Percentiles rank a stretch among this genome's conserved stretches.
Conservation (phyloP, 2,113 vertebrate species). For the Colinus virginianus region DNA sequence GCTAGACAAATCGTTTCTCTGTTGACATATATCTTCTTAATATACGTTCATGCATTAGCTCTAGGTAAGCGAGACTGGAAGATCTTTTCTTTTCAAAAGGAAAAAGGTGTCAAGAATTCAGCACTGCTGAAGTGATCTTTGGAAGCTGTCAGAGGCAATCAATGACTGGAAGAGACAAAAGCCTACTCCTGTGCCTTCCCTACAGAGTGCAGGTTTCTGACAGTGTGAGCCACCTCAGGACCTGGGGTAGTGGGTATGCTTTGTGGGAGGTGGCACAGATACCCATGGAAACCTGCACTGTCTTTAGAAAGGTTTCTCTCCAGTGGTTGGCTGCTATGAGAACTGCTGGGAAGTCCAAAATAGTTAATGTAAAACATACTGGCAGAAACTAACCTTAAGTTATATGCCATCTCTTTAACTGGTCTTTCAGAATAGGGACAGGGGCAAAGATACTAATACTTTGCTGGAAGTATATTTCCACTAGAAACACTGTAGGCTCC, state of each 20-base stretch:
- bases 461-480: neutral
- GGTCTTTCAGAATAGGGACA: neutral
- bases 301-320: neutral
- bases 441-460: neutral
- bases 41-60: neutral
- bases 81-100: conserved; percentile 5
- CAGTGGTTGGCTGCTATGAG: neutral
- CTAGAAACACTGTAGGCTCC: neutral
- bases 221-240: neutral
- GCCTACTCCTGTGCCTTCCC: neutral
- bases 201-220: neutral
- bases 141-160: conserved; percentile 33
- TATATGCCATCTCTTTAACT: neutral
- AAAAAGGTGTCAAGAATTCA: conserved; percentile 3
- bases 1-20: neutral
- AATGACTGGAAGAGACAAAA: conserved; percentile 27
- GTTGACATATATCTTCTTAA: conserved; percentile 23
- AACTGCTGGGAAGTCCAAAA: neutral
- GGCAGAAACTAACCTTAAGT: neutral
- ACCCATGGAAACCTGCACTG: neutral
- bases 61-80: conserved; percentile 15
- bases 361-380: neutral
- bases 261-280: neutral
- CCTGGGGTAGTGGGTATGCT: rapidly evolving
- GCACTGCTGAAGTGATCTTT: conserved; percentile 4